These are phyloP conservation scores for Taxidea taxus DNA, from an alignment of 2,113 vertebrate genomes.

Conservation along the genomic window DNA sequence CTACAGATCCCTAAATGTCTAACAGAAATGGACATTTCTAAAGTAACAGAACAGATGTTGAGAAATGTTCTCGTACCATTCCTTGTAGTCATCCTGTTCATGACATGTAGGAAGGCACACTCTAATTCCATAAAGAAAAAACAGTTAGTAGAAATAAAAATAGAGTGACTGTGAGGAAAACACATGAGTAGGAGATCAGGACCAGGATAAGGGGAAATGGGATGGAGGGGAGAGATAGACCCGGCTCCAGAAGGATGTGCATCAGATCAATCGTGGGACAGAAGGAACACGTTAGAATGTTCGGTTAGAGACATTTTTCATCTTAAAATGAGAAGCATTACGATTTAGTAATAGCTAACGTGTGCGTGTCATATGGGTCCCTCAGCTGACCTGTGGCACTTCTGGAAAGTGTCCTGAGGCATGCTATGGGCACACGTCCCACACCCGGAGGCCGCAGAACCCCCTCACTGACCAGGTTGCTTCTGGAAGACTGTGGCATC, in stretches of 20 bases:
- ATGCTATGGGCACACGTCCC: fast-evolving
- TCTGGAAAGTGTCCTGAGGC: neutral
- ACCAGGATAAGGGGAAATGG: neutral
- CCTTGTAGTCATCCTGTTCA: neutral
- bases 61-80: neutral
- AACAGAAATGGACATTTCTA: too few relatives aligned
- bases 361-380: neutral
- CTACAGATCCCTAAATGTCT: conserved; percentile 42
- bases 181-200: neutral
- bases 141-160: neutral
- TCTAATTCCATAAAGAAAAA: neutral
- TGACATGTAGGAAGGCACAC: neutral
- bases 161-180: neutral
- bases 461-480: neutral
- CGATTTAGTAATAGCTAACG: neutral
- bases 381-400: neutral
- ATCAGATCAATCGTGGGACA: neutral
- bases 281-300: neutral
- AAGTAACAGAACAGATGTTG: conserved; percentile 31
- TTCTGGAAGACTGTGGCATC: neutral
- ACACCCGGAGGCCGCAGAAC: neutral
- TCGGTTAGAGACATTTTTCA: neutral
- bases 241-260: too few relatives aligned
- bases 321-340: neutral
- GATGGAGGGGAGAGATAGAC: neutral